Evolutionary conservation across 2,888 invertebrate species (phyloP), one percentile per base, ranked within the genome.

Genomic region (Eudemis profundana): DNA sequence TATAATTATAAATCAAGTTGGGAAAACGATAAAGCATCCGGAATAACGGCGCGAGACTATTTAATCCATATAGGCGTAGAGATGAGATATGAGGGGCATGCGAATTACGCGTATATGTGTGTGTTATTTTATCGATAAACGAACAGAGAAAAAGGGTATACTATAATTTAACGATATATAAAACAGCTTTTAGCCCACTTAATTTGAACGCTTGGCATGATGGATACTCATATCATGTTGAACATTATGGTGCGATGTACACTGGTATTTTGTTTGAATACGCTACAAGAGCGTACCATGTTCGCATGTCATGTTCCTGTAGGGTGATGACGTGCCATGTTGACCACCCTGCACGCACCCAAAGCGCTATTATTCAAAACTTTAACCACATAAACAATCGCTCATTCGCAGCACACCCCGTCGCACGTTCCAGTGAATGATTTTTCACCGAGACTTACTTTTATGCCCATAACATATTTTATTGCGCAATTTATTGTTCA

Each of bases 331-430:
- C 10, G 2, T 33, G 8, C 33, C 8, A 7, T 23, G 33, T 8
- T 33, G 8, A 8, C 10, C 33, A 10, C 38, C 21, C 14, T 38
- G 4, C 53, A 21, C 19, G 36, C 51, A 3, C 14, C 33, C 33
- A 38, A 38, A 51, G 38, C 38, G 21, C 36, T 38, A 21, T 21
- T 53, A 38, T 14, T 51, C n/a, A 44, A 33, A 33, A 33, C 33
- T 33, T 33, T 17, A 38, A 38, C 19, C 23, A 15, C 5, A 27
- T 23, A 14, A 8, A 42, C 23, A 42, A 54, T 54, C 40, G 15
- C 12, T 23, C 15, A 4, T 21, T 23, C 23, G 12, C 21, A 23
- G 27, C 10, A 27, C 15, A 51, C n/a, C 51, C 51, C n/a, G 19
- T 54, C 23, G 12, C 15, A 23, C 36, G 33, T 21, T n/a, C 14